A percentile compares a stretch with the other conserved stretches of the same genome.
phyloP scores from a whole-genome alignment of 1,140 invertebrate species.

The Venturia canescens region DNA sequence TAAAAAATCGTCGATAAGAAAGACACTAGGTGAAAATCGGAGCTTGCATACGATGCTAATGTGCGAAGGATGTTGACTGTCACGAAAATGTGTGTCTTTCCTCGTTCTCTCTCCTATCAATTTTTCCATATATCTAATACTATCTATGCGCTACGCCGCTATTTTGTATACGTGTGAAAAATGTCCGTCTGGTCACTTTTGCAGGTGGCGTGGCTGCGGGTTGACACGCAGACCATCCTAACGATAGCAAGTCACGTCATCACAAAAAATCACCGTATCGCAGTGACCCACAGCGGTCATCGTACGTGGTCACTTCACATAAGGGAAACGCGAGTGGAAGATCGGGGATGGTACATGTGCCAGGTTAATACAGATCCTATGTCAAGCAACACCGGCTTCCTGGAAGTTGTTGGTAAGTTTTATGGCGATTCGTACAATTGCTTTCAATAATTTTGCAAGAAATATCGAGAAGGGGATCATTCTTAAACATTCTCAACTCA shows the following conservation, averaged over 20 bases:
- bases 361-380: conserved; percentile 81
- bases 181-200: conserved; percentile 55
- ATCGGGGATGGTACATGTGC: conserved; percentile 80
- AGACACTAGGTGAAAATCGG: too few species aligned
- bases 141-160: too few species aligned
- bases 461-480: too few species aligned
- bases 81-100: too few species aligned
- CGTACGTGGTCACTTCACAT: conserved; percentile 78
- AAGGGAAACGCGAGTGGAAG: conserved; percentile 73
- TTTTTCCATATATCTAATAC: too few species aligned
- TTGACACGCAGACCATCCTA: conserved; percentile 81
- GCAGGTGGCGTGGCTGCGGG: conserved; percentile 80
- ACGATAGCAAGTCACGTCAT: conserved; percentile 79
- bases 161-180: conserved; percentile 37
- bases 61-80: too few species aligned
- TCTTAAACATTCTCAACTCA: too few species aligned
- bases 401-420: conserved; percentile 79
- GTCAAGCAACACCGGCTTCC: conserved; percentile 79
- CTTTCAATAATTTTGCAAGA: too few species aligned
- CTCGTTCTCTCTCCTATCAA: too few species aligned
- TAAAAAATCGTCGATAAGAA: too few species aligned
- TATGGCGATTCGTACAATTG: too few species aligned
- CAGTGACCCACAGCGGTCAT: conserved; percentile 78
- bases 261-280: conserved; percentile 80
- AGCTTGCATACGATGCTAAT: too few species aligned